Evolutionary conservation across 2,113 vertebrate genomes (phyloP), one percentile per base, ranked within the genome.

Genomic region (Etheostoma spectabile): DNA sequence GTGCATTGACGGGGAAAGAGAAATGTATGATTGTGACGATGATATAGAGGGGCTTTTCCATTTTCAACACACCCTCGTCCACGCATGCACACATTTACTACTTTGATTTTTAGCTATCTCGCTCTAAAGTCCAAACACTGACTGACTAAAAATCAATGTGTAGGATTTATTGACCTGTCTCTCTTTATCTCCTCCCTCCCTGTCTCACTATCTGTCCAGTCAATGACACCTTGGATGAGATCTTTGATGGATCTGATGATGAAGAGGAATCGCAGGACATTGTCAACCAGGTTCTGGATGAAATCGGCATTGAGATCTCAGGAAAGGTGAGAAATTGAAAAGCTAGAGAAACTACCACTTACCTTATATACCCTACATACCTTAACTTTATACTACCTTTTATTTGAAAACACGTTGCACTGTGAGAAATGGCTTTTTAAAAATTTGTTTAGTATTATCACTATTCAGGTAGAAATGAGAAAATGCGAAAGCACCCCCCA

Each of bases 261-360:
- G 98, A 99, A 79, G 98, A 99, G 77, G 98, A 99, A 95, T 98
- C 96, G 91, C 96, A 99, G 91, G 98, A 98, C 88, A 99, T 99
- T 92, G 98, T 99, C 82, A 98, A 97, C 90, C 97, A 99, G 95
- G 97, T 99, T 79, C 95, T 99, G 82, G 98, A 99, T 92, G 98
- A 99, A 94, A 99, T 99, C 22, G 97, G 98, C 89, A 99, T 99
- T 74, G 98, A 99, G 94, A 98, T 99, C 86, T 96, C 97, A 81
- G 98, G 96, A 93, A 99, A 99, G 96, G 98, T 99, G 72, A 79
- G 83, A 64, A 30, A 61, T 35, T 45, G 3, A 42, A 30, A 46
- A 62, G 46, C 8, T 6, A 64, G 49, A 42, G 21, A 74, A 19
- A 19, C 22, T 2, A 24, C 38, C 8, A 42, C 38, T 42, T 8